A percentile compares a stretch with the other conserved stretches of the same genome.
Evolutionary conservation across 2,888 invertebrate genomes (phyloP).

Genomic region (Drosophila koepferae): DNA sequence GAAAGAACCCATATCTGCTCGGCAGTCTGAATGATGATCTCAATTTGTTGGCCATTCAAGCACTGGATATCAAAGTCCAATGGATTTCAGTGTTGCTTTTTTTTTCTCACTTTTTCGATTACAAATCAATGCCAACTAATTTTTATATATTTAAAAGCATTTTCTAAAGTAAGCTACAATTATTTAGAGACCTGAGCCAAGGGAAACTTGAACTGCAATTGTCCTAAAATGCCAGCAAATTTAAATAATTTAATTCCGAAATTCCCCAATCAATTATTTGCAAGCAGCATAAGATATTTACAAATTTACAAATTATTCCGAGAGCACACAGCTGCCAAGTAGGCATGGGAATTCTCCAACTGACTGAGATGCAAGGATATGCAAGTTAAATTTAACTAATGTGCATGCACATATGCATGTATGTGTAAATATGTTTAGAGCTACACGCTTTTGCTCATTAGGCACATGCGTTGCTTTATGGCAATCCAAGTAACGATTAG

Average conservation of each 20-base stretch:
- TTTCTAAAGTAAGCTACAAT: background rate
- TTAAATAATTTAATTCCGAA: background rate
- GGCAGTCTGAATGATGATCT: constrained; percentile 1
- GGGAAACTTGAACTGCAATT: background rate
- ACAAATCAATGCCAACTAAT: background rate
- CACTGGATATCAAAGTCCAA: background rate
- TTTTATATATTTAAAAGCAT: background rate
- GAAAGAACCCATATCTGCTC: background rate
- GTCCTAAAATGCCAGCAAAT: background rate
- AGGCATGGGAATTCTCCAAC: background rate
- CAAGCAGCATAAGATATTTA: background rate
- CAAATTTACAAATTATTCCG: background rate
- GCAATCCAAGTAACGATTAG: constrained; percentile 4
- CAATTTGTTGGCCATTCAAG: background rate
- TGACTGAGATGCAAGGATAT: background rate
- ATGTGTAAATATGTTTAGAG: background rate
- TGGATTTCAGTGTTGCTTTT: background rate
- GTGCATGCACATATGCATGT: background rate
- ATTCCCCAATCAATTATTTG: background rate
- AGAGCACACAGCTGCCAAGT: background rate
- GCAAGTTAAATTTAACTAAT: constrained; percentile 5
- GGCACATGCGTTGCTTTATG: background rate
- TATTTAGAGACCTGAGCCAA: background rate
- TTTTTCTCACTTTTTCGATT: background rate
- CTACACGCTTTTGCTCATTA: constrained; percentile 7